Percentiles rank a stretch among this genome's conserved stretches.
Conservation (phyloP, 2,113 vertebrate species). For the Archilochus colubris region DNA sequence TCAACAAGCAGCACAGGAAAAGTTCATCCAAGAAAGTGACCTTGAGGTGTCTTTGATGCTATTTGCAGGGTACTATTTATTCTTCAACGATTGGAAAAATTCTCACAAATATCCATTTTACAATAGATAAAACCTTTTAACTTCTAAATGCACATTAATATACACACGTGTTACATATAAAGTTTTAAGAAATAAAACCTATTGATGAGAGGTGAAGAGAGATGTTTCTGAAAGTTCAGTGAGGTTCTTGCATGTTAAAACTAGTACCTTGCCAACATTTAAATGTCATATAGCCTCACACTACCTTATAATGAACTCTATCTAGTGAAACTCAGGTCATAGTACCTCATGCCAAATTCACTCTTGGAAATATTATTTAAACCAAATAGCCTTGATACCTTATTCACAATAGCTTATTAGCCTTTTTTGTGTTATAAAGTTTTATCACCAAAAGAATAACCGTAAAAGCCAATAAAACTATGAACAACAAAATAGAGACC, state of each 20-base stretch:
- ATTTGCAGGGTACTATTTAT: neutral
- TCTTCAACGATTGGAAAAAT: neutral
- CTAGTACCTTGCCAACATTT: neutral
- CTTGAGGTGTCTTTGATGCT: neutral
- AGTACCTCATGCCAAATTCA: neutral
- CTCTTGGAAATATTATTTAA: neutral
- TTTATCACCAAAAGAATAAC: neutral
- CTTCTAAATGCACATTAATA: neutral
- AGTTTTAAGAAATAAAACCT: neutral
- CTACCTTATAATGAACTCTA: neutral
- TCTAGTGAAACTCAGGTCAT: neutral
- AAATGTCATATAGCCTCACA: neutral
- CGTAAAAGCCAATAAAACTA: neutral
- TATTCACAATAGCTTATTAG: neutral
- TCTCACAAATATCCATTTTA: neutral
- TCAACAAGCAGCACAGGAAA: neutral
- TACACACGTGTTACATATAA: neutral
- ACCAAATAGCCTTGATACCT: neutral
- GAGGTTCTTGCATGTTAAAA: neutral
- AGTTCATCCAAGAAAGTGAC: conserved; percentile 30
- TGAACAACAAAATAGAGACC: neutral
- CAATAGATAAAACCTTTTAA: neutral
- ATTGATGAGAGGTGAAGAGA: neutral
- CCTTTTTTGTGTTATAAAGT: neutral
- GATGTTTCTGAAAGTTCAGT: neutral